Base-by-base conservation (phyloP, 2,888 invertebrate species). In the Drosophila mulleri region DNA sequence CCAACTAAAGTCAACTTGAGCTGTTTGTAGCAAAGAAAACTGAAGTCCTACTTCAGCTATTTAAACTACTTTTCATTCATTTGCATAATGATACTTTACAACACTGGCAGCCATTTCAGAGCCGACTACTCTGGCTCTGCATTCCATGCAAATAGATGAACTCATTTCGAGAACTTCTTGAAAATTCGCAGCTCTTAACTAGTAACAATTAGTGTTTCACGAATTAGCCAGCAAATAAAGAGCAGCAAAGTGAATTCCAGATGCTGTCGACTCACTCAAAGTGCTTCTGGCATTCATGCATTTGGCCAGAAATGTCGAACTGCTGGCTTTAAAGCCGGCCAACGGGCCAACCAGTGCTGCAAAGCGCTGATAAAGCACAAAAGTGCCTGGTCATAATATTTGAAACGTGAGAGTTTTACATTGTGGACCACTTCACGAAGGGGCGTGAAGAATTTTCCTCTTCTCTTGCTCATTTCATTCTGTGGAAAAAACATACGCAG, bases 321-420 rank as follows among this genome's bases (percentile, higher is more conserved):
- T 72, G 60, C 54, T 57, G 35, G 65, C 60, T 50, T 61, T 59
- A 64, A 64, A 58, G 32, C 54, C 37, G 47, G 41, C 63, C 57
- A 60, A 59, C 63, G 69, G 42, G 41, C 63, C 59, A 60, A 61
- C 63, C 66, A 76, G 37, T 70, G 67, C 60, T 64, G 61, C 44
- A 72, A 67, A 74, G 57, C 29, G 63, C 77, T 73, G 86, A 83
- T 80, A 83, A 74, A 78, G 83, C 72, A 56, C 37, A 50, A 77
- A 80, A 80, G 63, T 70, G 66, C 60, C 60, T 44, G 58, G 42
- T 52, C 73, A 72, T 82, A 75, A 78, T 79, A 81, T 72, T 71
- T 72, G 68, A 70, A 73, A 75, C 86, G 68, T 81, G 79, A 79
- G 77, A 83, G 65, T 67, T 70, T 76, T 67, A 61, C 60, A 32